These are phyloP conservation scores for Bombus affinis DNA, from an alignment of 1,140 invertebrate genomes.

Conservation along the genomic window DNA sequence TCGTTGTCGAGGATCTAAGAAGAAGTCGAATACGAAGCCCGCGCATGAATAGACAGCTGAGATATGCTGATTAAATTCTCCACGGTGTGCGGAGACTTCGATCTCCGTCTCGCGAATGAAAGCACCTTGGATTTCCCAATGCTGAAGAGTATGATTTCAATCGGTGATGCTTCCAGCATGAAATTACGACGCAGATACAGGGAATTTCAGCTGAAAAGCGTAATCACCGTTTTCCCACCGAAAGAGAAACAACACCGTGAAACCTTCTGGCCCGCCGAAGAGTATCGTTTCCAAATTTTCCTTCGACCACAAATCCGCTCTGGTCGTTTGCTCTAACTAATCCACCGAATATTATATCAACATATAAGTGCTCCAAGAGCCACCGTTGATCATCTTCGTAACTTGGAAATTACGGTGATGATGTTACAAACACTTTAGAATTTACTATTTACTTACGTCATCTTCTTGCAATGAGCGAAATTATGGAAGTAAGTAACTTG, in stretches of 20 bases:
- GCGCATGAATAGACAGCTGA: slow-evolving; percentile 44
- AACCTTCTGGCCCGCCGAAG: not conserved
- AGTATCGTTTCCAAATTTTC: not conserved
- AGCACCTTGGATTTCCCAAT: not conserved
- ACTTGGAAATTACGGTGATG: too few relatives aligned
- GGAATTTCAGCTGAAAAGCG: not conserved
- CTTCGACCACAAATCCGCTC: not conserved
- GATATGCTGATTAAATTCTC: slow-evolving; percentile 71
- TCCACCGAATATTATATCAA: too few relatives aligned
- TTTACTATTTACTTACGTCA: too few relatives aligned
- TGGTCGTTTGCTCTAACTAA: too few relatives aligned
- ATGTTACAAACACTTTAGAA: too few relatives aligned
- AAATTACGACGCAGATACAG: not conserved
- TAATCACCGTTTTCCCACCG: not conserved
- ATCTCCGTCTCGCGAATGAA: slow-evolving; percentile 3
- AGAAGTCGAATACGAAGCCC: slow-evolving; percentile 27
- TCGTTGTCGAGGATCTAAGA: slow-evolving; percentile 22
- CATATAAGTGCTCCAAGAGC: too few relatives aligned
- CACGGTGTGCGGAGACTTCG: slow-evolving; percentile 4
- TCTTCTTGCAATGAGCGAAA: too few relatives aligned
- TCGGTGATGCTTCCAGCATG: not conserved
- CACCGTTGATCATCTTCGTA: too few relatives aligned
- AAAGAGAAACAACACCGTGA: not conserved
- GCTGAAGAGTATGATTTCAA: not conserved
- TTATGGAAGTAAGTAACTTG: too few relatives aligned